phyloP scores from a whole-genome alignment of 2,888 invertebrate species.

The Lampropteryx suffumata region DNA sequence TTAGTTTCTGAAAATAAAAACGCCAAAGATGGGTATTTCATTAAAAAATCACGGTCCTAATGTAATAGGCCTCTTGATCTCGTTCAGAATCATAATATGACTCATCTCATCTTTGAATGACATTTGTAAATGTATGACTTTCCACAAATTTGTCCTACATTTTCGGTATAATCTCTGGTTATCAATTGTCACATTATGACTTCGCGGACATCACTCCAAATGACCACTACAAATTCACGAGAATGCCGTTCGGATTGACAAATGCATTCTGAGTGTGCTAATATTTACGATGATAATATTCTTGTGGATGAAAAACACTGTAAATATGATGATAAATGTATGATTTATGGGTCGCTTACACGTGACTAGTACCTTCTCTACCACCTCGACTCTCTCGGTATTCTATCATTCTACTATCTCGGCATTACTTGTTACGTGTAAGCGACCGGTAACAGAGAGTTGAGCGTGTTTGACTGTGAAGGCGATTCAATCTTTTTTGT shows the following conservation, averaged over 20 bases:
- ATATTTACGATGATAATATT: constrained; percentile 4
- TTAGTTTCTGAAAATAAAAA: too few species aligned
- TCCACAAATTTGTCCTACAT: background rate
- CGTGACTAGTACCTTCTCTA: too few species aligned
- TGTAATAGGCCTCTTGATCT: too few species aligned
- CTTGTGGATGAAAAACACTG: constrained; percentile 10
- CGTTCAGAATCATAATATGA: too few species aligned
- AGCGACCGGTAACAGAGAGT: constrained; percentile 4
- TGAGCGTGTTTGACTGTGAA: constrained; percentile 16
- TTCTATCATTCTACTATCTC: too few species aligned
- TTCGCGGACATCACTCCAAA: background rate
- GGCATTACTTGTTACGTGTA: too few species aligned
- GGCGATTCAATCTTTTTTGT: constrained; percentile 6
- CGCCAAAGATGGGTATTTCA: too few species aligned
- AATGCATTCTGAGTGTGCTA: constrained; percentile 2
- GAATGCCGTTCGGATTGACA: constrained; percentile 4
- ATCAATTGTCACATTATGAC: background rate
- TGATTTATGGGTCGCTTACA: too few species aligned
- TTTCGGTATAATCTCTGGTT: background rate
- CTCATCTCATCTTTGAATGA: too few species aligned
- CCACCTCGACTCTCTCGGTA: too few species aligned
- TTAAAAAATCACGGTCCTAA: too few species aligned
- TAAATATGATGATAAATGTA: constrained; percentile 11
- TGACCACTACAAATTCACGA: background rate
- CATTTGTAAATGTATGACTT: background rate